Conservation (phyloP, 2,888 invertebrate genomes). For the Rhagonycha fulva region DNA sequence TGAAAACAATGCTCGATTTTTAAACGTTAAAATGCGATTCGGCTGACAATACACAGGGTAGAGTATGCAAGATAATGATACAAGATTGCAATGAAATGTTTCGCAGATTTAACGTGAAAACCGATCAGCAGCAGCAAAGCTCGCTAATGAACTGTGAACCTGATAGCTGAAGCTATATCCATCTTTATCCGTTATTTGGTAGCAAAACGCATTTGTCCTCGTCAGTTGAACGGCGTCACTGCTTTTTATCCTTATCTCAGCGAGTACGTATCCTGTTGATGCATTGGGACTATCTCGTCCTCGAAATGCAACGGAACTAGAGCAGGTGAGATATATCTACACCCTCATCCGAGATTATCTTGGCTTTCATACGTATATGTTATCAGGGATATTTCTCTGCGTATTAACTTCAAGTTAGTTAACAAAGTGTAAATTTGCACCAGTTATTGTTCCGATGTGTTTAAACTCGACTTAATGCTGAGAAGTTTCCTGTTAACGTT, state of each 20-base stretch:
- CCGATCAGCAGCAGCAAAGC: constrained; percentile 46
- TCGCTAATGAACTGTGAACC: constrained; percentile 52
- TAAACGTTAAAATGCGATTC: constrained; percentile 27
- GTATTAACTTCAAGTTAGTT: constrained; percentile 30
- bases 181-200: constrained; percentile 32
- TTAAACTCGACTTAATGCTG: constrained; percentile 17
- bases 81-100: constrained; percentile 35
- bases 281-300: constrained; percentile 12
- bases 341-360: constrained; percentile 21
- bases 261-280: constrained; percentile 26
- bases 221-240: constrained; percentile 12
- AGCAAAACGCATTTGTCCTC: constrained; percentile 23
- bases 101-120: constrained; percentile 41
- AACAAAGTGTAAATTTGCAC: constrained; percentile 28
- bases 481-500: constrained; percentile 11
- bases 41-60: constrained; percentile 36
- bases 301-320: constrained; percentile 27
- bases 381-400: constrained; percentile 24
- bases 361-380: constrained; percentile 23
- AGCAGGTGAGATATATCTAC: constrained; percentile 27
- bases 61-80: constrained; percentile 36
- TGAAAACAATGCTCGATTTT: constrained; percentile 27
- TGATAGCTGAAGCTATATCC: constrained; percentile 45
- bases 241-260: constrained; percentile 27
- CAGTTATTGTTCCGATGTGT: constrained; percentile 20